Evolutionary conservation across 2,888 invertebrate species (phyloP).

Genomic region (Cryptocephalus moraei): DNA sequence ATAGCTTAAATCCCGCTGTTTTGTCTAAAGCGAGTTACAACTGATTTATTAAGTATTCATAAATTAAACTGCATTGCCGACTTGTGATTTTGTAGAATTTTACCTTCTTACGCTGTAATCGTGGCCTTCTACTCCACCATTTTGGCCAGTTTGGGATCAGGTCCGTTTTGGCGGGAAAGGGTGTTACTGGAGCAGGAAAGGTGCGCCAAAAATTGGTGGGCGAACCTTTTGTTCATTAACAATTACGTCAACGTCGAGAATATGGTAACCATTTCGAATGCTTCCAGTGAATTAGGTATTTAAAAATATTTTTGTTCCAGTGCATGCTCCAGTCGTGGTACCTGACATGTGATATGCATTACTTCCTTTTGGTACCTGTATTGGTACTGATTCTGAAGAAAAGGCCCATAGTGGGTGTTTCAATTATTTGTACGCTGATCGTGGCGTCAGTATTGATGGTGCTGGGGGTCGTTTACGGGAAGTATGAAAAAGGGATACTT

Average conservation of each 20-base stretch:
- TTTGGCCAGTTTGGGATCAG: conserved; percentile 55
- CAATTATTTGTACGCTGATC: conserved; percentile 11
- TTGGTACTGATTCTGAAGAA: conserved; percentile 20
- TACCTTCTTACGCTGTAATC: conserved; percentile 61
- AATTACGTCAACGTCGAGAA: conserved; percentile 44
- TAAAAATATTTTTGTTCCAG: conserved; percentile 25
- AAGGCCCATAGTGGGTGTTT: conserved; percentile 17
- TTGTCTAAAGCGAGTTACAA: no score
- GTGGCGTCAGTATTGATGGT: conserved; percentile 17
- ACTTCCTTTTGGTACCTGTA: conserved; percentile 19
- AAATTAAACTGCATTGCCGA: not conserved
- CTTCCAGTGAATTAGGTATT: conserved; percentile 1
- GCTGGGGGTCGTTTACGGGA: conserved; percentile 20
- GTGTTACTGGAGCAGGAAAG: conserved; percentile 41
- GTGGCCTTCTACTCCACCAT: conserved; percentile 64
- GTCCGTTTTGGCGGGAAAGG: conserved; percentile 59
- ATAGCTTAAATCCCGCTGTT: no score
- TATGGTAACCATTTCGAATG: conserved; percentile 20
- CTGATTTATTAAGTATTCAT: no score
- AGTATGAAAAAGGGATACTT: conserved; percentile 23
- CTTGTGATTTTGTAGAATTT: conserved; percentile 43
- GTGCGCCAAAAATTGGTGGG: conserved; percentile 59
- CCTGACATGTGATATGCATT: conserved; percentile 30
- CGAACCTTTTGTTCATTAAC: conserved; percentile 59
- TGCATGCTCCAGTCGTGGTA: conserved; percentile 49